phyloP scores from a whole-genome alignment of 2,113 vertebrate genomes.

The Hipposideros armiger region DNA sequence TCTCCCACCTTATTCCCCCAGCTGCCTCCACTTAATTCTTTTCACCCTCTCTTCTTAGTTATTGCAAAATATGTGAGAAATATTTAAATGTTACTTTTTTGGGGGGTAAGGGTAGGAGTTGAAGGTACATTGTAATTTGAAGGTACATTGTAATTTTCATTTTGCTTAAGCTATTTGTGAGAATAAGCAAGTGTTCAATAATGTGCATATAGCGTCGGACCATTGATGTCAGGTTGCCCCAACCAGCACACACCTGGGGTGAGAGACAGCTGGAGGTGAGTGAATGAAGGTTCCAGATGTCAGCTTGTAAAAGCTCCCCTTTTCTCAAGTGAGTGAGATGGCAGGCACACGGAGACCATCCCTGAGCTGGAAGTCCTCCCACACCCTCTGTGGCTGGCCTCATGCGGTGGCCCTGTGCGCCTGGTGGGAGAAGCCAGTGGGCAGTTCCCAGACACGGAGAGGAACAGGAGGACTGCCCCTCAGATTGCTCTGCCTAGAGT shows the following conservation, averaged over 20 bases:
- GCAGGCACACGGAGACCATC: neutral
- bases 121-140: neutral
- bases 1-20: neutral
- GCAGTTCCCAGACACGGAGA: neutral
- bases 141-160: neutral
- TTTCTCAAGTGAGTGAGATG: neutral
- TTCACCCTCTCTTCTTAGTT: neutral
- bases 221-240: neutral
- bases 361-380: neutral
- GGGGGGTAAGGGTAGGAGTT: neutral
- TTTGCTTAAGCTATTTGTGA: constrained; percentile 10
- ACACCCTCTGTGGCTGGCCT: neutral
- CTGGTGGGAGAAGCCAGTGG: neutral
- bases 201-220: neutral
- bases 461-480: neutral
- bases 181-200: neutral
- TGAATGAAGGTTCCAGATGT: neutral
- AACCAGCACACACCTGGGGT: neutral
- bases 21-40: constrained; percentile 10
- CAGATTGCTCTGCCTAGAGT: neutral
- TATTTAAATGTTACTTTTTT: neutral
- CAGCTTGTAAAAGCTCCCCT: neutral
- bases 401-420: accelerated
- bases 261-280: neutral
- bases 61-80: neutral